Evolutionary conservation across 2,113 vertebrate species (phyloP).

Genomic region (Vanacampus margaritifer): DNA sequence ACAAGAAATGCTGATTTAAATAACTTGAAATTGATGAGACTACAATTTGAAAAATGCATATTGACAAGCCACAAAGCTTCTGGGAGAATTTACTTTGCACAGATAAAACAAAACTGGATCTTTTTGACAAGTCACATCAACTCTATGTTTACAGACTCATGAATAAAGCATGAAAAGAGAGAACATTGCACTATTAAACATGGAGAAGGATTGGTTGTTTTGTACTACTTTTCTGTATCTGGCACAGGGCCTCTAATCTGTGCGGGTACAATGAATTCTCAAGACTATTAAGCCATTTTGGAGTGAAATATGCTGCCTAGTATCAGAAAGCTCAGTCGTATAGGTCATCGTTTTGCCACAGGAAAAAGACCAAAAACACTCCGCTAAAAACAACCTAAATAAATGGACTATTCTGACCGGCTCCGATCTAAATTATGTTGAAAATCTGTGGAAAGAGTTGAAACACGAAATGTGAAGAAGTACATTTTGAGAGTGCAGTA

Average conservation of each 20-base stretch:
- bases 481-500: too few relatives aligned
- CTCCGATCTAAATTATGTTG: not conserved
- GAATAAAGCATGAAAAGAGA: not conserved
- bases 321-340: not conserved
- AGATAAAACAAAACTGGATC: not conserved
- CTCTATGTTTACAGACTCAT: not conserved
- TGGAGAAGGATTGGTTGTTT: not conserved
- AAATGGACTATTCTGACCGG: not conserved
- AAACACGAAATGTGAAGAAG: not conserved
- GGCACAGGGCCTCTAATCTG: not conserved
- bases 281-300: not conserved
- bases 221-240: not conserved
- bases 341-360: not conserved
- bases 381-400: not conserved
- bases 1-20: not conserved
- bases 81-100: not conserved
- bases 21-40: not conserved
- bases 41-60: not conserved
- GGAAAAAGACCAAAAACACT: not conserved
- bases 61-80: not conserved
- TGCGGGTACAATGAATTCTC: not conserved
- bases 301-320: not conserved
- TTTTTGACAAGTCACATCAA: not conserved
- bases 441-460: not conserved
- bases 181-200: not conserved